These are phyloP conservation scores for Heliconius hermathena DNA, from an alignment of 1,140 invertebrate species.

Conservation along the genomic window DNA sequence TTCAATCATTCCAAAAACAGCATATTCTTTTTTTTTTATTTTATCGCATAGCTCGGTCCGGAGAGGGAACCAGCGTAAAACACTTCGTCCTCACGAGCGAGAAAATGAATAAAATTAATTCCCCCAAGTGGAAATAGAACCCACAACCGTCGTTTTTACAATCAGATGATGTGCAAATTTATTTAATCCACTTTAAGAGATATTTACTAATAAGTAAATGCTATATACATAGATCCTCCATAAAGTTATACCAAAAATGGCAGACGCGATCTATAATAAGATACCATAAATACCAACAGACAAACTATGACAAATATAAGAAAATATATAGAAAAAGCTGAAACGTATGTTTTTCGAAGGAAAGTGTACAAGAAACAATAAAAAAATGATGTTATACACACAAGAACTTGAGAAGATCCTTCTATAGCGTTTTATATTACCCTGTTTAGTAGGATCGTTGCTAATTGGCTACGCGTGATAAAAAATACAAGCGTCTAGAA, in stretches of 20 bases:
- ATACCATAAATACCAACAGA: not conserved
- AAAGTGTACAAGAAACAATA: not conserved
- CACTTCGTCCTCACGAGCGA: no score
- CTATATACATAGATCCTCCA: not conserved
- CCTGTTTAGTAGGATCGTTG: conserved; percentile 6
- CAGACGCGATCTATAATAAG: not conserved
- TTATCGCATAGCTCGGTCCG: no score
- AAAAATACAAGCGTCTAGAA: conserved; percentile 11
- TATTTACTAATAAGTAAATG: no score
- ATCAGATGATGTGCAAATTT: no score
- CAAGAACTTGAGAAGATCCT: not conserved
- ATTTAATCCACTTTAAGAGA: no score
- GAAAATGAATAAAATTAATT: no score
- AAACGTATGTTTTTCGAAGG: not conserved
- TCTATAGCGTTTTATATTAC: not conserved
- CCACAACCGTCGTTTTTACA: no score
- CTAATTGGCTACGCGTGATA: conserved; percentile 7
- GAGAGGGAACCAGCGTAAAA: no score
- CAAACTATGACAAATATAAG: not conserved
- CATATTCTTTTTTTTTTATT: no score
- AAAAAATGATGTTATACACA: not conserved
- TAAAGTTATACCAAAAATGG: not conserved
- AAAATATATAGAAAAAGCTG: not conserved
- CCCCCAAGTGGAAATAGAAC: no score
- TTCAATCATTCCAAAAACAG: no score